A percentile compares a stretch with the other conserved stretches of the same genome.
Evolutionary conservation across 2,113 vertebrate genomes (phyloP).

Genomic region (Phyllostomus discolor): DNA sequence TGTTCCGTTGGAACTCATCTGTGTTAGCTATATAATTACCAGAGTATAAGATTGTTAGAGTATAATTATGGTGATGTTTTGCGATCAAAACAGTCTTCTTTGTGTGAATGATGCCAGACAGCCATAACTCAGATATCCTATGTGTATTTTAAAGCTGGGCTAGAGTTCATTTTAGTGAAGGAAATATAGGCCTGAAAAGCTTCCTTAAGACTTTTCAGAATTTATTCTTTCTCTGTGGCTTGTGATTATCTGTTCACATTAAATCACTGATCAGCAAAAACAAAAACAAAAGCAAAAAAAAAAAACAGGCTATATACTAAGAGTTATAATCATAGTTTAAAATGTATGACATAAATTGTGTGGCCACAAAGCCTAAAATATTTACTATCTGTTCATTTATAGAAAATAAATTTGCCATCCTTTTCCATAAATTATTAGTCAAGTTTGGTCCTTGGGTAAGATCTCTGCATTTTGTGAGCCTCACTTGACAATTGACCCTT

Average conservation of each 20-base stretch:
- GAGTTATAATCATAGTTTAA: background rate
- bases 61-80: background rate
- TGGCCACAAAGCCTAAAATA: background rate
- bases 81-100: background rate
- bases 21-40: background rate
- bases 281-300: too few relatives aligned
- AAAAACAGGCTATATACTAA: background rate
- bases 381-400: background rate
- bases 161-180: background rate
- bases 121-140: background rate
- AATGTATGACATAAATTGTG: background rate
- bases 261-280: background rate
- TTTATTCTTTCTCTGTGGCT: background rate
- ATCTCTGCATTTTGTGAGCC: background rate
- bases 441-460: background rate
- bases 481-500: background rate
- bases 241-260: background rate
- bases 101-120: background rate
- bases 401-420: background rate
- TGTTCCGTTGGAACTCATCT: background rate
- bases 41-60: background rate
- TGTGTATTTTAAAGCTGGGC: background rate
- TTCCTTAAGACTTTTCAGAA: background rate
- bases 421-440: background rate
- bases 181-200: background rate